phyloP scores from a whole-genome alignment of 2,797 vertebrate species.

The Lophotriccus pileatus region DNA sequence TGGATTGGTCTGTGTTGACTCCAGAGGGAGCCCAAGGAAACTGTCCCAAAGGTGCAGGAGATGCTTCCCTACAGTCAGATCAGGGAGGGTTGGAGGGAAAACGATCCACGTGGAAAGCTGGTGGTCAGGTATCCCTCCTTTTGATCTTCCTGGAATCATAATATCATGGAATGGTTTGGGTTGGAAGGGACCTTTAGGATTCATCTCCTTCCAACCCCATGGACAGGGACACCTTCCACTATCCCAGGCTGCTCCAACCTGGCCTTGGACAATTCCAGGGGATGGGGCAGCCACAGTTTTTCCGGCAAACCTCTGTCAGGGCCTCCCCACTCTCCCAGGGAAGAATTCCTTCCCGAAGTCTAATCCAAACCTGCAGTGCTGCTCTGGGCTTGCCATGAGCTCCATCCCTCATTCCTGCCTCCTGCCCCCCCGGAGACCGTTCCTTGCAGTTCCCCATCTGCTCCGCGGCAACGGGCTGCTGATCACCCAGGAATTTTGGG shows the following conservation, averaged over 20 bases:
- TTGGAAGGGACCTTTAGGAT: not conserved
- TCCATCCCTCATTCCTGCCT: not conserved
- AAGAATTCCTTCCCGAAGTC: not conserved
- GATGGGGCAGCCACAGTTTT: not conserved
- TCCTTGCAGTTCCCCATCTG: not conserved
- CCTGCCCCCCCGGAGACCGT: not conserved
- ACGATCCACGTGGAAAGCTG: not conserved
- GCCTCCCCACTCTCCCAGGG: fast-evolving
- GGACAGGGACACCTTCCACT: not conserved
- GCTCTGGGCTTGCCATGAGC: not conserved
- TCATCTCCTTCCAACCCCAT: not conserved
- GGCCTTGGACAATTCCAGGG: fast-evolving
- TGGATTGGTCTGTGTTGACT: not conserved
- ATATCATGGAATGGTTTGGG: not conserved
- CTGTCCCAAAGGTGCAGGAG: not conserved
- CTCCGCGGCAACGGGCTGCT: fast-evolving
- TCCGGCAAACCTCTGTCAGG: fast-evolving
- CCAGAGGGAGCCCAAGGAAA: not conserved
- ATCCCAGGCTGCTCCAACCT: fast-evolving
- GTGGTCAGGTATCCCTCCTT: not conserved
- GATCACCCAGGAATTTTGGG: not conserved
- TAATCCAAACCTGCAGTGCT: not conserved
- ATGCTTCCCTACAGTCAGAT: not conserved
- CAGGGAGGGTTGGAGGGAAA: not conserved
- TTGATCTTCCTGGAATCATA: not conserved